Percentiles rank a stretch among this genome's conserved stretches.
Evolutionary conservation across 1,140 invertebrate genomes (phyloP).

Genomic region (Metopolophium dirhodum): DNA sequence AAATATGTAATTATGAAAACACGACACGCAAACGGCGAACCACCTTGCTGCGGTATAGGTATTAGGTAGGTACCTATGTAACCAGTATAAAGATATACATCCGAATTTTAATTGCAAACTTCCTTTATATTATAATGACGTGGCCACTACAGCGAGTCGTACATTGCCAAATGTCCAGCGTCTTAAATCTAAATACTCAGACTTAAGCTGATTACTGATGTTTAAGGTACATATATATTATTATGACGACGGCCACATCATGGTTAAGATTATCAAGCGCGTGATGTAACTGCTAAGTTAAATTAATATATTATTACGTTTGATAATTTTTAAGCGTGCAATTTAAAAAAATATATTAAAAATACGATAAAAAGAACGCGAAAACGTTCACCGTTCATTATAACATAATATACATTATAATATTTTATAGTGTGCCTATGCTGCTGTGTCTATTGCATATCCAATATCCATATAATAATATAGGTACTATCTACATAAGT

Average conservation of each 20-base stretch:
- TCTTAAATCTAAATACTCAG: neutral
- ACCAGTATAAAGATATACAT: neutral
- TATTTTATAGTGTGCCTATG: neutral
- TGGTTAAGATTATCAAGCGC: neutral
- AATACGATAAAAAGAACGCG: neutral
- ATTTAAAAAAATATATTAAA: neutral
- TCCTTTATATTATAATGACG: neutral
- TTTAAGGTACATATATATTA: neutral
- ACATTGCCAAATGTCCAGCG: neutral
- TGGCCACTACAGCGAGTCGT: neutral
- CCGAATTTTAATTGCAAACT: neutral
- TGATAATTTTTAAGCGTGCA: no score
- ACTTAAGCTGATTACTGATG: no score
- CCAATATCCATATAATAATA: neutral
- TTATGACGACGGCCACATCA: neutral
- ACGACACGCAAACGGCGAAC: neutral
- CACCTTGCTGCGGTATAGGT: neutral
- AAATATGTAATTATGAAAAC: constrained; percentile 4
- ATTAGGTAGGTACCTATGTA: neutral
- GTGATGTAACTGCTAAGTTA: neutral
- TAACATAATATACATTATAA: neutral
- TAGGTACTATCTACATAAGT: neutral
- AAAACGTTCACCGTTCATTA: neutral
- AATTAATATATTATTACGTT: no score
- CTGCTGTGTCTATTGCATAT: neutral